phyloP scores from a whole-genome alignment of 2,797 vertebrate genomes.

The Sylvilagus floridanus region DNA sequence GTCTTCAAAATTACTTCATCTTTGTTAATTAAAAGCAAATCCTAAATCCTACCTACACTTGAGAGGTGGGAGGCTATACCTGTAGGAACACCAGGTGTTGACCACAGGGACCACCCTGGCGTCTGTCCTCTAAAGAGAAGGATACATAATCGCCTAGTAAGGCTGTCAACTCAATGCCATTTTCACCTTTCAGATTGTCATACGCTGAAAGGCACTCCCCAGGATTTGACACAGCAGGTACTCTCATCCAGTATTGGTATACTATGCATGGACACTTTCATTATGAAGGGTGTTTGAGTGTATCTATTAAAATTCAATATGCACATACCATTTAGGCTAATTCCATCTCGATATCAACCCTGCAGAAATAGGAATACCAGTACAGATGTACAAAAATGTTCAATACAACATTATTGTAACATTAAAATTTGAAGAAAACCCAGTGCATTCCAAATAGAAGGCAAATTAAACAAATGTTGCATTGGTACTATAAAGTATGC shows the following conservation, averaged over 20 bases:
- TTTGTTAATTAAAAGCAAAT: not conserved
- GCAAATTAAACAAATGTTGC: slow-evolving; percentile 32
- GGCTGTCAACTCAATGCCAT: not conserved
- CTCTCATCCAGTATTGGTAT: not conserved
- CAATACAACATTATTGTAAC: not conserved
- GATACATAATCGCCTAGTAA: not conserved
- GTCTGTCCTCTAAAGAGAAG: not conserved
- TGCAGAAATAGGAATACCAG: not conserved
- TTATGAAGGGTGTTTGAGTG: not conserved
- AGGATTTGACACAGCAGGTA: not conserved
- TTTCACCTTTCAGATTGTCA: not conserved
- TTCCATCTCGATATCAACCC: not conserved
- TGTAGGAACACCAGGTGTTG: not conserved
- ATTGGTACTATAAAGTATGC: not conserved
- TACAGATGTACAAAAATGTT: not conserved
- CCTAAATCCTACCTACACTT: not conserved
- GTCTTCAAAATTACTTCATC: not conserved
- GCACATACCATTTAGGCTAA: not conserved
- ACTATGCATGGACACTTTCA: not conserved
- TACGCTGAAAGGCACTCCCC: not conserved
- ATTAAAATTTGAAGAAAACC: slow-evolving; percentile 3
- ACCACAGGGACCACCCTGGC: not conserved
- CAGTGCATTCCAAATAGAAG: not conserved
- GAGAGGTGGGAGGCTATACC: not conserved
- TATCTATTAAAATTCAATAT: not conserved